Percentiles rank a stretch among this genome's conserved stretches.
phyloP scores from a whole-genome alignment of 2,113 vertebrate genomes.

The Myrmophylax atrothorax region DNA sequence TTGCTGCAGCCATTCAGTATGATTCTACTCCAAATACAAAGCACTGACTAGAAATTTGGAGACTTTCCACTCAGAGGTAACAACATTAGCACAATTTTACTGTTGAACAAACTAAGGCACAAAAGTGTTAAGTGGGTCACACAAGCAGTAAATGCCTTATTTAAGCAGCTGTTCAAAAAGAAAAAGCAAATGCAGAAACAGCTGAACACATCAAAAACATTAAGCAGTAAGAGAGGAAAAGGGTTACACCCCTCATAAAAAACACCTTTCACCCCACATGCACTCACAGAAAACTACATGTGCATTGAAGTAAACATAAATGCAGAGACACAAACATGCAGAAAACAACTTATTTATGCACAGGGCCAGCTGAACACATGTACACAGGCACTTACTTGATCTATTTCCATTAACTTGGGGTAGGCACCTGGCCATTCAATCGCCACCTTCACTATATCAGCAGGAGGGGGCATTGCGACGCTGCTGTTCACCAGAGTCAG shows the following conservation, averaged over 20 bases:
- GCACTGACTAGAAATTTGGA: background rate
- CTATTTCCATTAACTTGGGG: slow-evolving; percentile 98
- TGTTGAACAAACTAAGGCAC: background rate
- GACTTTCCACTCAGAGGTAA: background rate
- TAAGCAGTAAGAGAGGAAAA: background rate
- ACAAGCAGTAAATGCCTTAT: background rate
- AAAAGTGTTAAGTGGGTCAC: background rate
- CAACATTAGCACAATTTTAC: background rate
- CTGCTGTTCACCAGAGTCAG: background rate
- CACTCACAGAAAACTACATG: background rate
- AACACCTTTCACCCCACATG: background rate
- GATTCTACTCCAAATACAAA: background rate
- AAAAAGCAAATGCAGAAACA: background rate
- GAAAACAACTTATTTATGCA: background rate
- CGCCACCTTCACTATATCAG: slow-evolving; percentile 97
- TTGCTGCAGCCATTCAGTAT: slow-evolving; percentile 2
- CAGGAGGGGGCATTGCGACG: slow-evolving; percentile 89
- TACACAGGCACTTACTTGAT: slow-evolving; percentile 84
- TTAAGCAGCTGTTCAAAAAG: background rate
- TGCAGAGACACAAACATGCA: background rate
- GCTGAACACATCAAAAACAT: background rate
- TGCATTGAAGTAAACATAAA: background rate
- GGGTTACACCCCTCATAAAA: background rate
- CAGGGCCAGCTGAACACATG: background rate
- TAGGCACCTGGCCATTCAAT: slow-evolving; percentile 96